Conservation (phyloP, 2,888 invertebrate genomes). For the Ochropleura plecta region DNA sequence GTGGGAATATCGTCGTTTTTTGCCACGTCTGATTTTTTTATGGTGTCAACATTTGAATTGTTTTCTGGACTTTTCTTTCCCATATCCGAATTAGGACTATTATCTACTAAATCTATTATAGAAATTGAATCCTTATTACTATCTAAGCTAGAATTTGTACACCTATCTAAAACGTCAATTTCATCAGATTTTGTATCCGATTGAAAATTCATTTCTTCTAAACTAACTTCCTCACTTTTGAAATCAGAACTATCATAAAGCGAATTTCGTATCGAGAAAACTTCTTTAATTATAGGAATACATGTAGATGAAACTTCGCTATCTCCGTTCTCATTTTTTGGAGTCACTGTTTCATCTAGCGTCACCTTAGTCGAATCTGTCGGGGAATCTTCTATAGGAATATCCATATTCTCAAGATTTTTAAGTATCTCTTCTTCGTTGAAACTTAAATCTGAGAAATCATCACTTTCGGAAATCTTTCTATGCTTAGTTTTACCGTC, state of each 20-base stretch:
- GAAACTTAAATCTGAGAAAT: slow-evolving; percentile 69
- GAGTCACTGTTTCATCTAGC: not conserved
- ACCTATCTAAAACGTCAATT: slow-evolving; percentile 22
- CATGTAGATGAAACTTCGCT: slow-evolving; percentile 29
- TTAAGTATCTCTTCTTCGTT: slow-evolving; percentile 75
- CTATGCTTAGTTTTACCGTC: slow-evolving; percentile 15
- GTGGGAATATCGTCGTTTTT: slow-evolving; percentile 1
- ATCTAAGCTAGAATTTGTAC: slow-evolving; percentile 27
- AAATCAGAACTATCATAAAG: slow-evolving; percentile 61
- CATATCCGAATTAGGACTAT: slow-evolving; percentile 3
- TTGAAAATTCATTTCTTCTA: slow-evolving; percentile 3
- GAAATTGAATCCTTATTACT: slow-evolving; percentile 18
- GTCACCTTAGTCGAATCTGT: not conserved
- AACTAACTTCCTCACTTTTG: slow-evolving; percentile 56
- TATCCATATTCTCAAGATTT: slow-evolving; percentile 77
- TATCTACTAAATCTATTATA: slow-evolving; percentile 13
- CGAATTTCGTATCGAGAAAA: slow-evolving; percentile 27
- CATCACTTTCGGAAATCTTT: slow-evolving; percentile 68
- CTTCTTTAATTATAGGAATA: slow-evolving; percentile 42
- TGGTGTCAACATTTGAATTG: not conserved
- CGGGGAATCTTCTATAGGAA: slow-evolving; percentile 71
- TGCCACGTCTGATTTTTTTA: slow-evolving; percentile 11
- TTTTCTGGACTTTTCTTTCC: slow-evolving; percentile 29
- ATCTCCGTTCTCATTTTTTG: slow-evolving; percentile 30
- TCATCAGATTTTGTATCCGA: slow-evolving; percentile 22